Base-by-base conservation (phyloP, 2,888 invertebrate genomes). In the Trimorus sp. region DNA sequence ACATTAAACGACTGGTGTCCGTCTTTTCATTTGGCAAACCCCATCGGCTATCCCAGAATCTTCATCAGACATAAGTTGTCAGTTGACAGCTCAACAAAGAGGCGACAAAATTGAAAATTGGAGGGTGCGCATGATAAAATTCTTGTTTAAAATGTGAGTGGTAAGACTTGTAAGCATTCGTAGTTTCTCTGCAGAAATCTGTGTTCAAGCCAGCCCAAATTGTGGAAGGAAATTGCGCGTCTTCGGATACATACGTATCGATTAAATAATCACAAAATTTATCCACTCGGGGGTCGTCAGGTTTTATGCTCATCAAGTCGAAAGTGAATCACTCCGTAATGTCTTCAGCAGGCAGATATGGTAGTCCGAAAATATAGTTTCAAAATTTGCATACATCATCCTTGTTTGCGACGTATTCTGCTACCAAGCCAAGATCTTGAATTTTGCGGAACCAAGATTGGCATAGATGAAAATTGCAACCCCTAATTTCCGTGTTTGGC, bases 281-380 rank as follows among this genome's bases (percentile, higher is more conserved):
- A n/a, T 59, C 59, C 1, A 59, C 59, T 8, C 40, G 38, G 6
- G 59, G 9, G 7, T 40, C 15, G 40, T 59, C 51, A 51, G 59
- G 59, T 14, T 59, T 12, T 14, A 59, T 36, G 14, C 59, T 59
- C 59, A 59, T 59, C 38, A 59, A 59, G 40, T 59, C 59, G 16
- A 58, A 58, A 38, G 15, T 36, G n/a, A 54, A 54, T 3, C 54
- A 26, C 9, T 54, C 36, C 26, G 8, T 26, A 54, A 54, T n/a
- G 6, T 54, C 54, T 7, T 54, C 36, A 8, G n/a, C 36, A 1
- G 54, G 54, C 26, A 54, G n/a, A 54, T 12, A 54, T 26, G 54
- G 36, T n/a, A 54, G n/a, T 11, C 54, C 54, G 36, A 54, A 54
- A 16, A 54, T 26, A 54, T 54, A 9, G 14, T 51, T 51, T 6